A percentile compares a stretch with the other conserved stretches of the same genome.
phyloP scores from a whole-genome alignment of 2,888 invertebrate species.

The Synanthedon vespiformis region DNA sequence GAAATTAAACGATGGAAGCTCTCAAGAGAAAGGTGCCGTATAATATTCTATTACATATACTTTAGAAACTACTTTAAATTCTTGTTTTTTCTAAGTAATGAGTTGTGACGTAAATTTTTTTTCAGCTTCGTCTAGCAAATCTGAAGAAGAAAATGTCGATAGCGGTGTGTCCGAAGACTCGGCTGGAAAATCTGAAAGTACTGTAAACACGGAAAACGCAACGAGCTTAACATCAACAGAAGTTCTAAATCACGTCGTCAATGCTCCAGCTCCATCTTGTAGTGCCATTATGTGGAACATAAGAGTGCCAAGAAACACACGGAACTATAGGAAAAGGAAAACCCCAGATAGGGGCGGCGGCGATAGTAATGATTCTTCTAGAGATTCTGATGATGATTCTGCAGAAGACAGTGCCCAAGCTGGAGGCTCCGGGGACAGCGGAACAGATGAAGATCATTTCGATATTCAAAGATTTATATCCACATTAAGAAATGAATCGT shows the following conservation, averaged over 20 bases:
- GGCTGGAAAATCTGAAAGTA: slow-evolving; percentile 61
- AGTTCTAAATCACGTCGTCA: slow-evolving; percentile 45
- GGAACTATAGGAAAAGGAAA: slow-evolving; percentile 53
- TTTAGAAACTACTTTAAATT: neutral
- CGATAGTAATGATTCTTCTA: slow-evolving; percentile 43
- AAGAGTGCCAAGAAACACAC: slow-evolving; percentile 32
- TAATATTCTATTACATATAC: neutral
- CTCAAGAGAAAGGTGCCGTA: slow-evolving; percentile 32
- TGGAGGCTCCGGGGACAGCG: slow-evolving; percentile 20
- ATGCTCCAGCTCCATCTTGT: slow-evolving; percentile 38
- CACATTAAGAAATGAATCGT: slow-evolving; percentile 26
- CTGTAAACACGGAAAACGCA: slow-evolving; percentile 20
- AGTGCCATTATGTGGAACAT: slow-evolving; percentile 48
- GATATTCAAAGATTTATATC: slow-evolving; percentile 25
- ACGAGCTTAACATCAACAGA: slow-evolving; percentile 17
- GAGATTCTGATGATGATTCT: slow-evolving; percentile 55
- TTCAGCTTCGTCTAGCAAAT: slow-evolving; percentile 23
- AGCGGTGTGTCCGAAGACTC: slow-evolving; percentile 60
- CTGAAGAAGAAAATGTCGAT: slow-evolving; percentile 49
- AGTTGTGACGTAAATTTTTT: neutral
- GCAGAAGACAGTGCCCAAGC: slow-evolving; percentile 24
- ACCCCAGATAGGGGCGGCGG: slow-evolving; percentile 43
- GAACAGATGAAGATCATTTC: slow-evolving; percentile 34
- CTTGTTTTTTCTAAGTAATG: too few species aligned
- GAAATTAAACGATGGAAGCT: slow-evolving; percentile 60